Percentiles rank a stretch among this genome's conserved stretches.
phyloP scores from a whole-genome alignment of 37 sponge, comb jelly and placozoan species.

The Cladorhizidae sp. region DNA sequence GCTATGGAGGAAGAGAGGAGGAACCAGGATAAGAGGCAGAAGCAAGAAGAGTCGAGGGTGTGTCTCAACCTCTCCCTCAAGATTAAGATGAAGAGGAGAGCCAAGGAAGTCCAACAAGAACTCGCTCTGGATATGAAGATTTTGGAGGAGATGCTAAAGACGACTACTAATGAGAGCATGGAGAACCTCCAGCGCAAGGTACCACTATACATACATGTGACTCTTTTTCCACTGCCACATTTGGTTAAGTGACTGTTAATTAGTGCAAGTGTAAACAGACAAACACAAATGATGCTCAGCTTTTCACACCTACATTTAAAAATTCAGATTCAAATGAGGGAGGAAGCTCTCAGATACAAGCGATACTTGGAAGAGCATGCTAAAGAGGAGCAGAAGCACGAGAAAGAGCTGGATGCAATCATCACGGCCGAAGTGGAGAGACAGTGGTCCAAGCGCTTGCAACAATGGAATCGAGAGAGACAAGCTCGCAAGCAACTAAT shows the following conservation, averaged over 20 bases:
- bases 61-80: conserved; percentile 85
- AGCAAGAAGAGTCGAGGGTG: conserved; percentile 78
- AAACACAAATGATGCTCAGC: background rate
- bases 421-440: conserved; percentile 88
- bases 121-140: conserved; percentile 97
- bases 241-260: no score
- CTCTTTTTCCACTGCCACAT: no score
- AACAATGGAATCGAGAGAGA: conserved; percentile 91
- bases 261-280: background rate
- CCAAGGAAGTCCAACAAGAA: conserved; percentile 92
- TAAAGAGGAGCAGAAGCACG: conserved; percentile 71
- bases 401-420: conserved; percentile 85
- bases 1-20: conserved; percentile 71
- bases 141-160: conserved; percentile 80
- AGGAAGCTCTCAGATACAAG: conserved; percentile 79
- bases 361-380: conserved; percentile 76
- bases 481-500: conserved; percentile 90
- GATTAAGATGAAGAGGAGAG: conserved; percentile 87
- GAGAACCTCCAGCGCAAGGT: conserved; percentile 76
- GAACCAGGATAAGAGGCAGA: conserved; percentile 79
- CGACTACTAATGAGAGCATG: conserved; percentile 82
- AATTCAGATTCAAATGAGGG: conserved; percentile 60
- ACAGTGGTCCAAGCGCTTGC: conserved; percentile 85
- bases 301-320: background rate
- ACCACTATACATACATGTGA: background rate